phyloP scores from a whole-genome alignment of 2,797 vertebrate species.

The Tokudaia tokunoshimensis region DNA sequence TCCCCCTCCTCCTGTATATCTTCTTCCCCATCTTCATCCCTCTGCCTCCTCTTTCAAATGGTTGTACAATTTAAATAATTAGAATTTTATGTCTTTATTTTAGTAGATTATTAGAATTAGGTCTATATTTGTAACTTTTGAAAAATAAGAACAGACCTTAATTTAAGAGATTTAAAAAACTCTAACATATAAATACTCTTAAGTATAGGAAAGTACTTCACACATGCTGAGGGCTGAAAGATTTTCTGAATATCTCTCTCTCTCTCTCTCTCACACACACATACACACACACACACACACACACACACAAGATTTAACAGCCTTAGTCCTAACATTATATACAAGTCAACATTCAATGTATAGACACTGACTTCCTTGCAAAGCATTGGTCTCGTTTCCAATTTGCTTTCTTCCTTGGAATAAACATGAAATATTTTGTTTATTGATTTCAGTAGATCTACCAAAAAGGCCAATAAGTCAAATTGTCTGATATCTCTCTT shows the following conservation, averaged over 20 bases:
- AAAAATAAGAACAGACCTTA: not conserved
- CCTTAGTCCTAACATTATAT: not conserved
- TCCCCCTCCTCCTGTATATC: not conserved
- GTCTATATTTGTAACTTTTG: not conserved
- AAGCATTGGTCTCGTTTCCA: not conserved
- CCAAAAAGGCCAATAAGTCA: not conserved
- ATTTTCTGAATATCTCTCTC: not conserved
- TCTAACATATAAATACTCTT: not conserved
- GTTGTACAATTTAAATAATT: not conserved
- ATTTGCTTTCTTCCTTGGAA: not conserved
- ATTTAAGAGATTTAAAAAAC: not conserved
- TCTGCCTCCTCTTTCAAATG: not conserved
- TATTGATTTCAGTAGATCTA: slow-evolving; percentile 39
- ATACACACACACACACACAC: not conserved
- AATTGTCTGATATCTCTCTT: not conserved
- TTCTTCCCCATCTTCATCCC: not conserved
- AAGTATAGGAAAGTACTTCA: slow-evolving; percentile 14
- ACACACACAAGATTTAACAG: not conserved
- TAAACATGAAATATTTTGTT: not conserved
- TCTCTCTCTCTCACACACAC: not conserved
- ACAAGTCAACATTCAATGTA: not conserved
- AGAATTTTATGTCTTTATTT: not conserved
- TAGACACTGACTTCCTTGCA: not conserved
- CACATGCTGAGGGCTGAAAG: not conserved
- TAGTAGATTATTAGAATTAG: not conserved